These are phyloP conservation scores for Stercorarius parasiticus DNA, from an alignment of 2,113 vertebrate genomes.

Conservation along the genomic window DNA sequence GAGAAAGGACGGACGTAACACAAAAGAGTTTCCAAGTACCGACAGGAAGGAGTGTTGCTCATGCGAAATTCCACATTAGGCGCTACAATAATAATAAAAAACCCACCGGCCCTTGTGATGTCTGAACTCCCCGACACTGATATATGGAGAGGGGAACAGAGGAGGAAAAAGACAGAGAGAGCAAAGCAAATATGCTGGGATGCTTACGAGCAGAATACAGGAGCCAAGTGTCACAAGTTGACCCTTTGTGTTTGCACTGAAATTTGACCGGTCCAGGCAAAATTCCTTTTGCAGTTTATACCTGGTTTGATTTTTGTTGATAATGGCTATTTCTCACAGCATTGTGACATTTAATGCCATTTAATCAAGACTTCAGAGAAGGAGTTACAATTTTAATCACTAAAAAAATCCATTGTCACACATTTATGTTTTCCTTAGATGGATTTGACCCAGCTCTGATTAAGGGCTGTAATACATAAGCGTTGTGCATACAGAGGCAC, in stretches of 20 bases:
- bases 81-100: slow-evolving; percentile 64
- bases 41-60: slow-evolving; percentile 70
- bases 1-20: slow-evolving; percentile 66
- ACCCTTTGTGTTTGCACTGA: slow-evolving; percentile 46
- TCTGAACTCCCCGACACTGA: slow-evolving; percentile 65
- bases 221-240: slow-evolving; percentile 54
- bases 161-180: slow-evolving; percentile 57
- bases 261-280: background rate
- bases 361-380: slow-evolving; percentile 33
- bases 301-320: background rate
- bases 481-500: background rate
- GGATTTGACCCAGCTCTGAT: background rate
- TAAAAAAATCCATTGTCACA: background rate
- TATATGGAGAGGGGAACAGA: slow-evolving; percentile 49
- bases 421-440: background rate
- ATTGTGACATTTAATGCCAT: background rate
- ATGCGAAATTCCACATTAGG: slow-evolving; percentile 69
- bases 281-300: background rate
- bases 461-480: slow-evolving; percentile 11
- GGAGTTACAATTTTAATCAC: slow-evolving; percentile 8
- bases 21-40: slow-evolving; percentile 67
- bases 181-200: slow-evolving; percentile 49
- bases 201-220: slow-evolving; percentile 48
- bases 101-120: slow-evolving; percentile 50
- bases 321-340: background rate